A percentile compares a stretch with the other conserved stretches of the same genome.
These are phyloP conservation scores for Hetaerina titia DNA, from an alignment of 2,888 invertebrate species.

Conservation along the genomic window DNA sequence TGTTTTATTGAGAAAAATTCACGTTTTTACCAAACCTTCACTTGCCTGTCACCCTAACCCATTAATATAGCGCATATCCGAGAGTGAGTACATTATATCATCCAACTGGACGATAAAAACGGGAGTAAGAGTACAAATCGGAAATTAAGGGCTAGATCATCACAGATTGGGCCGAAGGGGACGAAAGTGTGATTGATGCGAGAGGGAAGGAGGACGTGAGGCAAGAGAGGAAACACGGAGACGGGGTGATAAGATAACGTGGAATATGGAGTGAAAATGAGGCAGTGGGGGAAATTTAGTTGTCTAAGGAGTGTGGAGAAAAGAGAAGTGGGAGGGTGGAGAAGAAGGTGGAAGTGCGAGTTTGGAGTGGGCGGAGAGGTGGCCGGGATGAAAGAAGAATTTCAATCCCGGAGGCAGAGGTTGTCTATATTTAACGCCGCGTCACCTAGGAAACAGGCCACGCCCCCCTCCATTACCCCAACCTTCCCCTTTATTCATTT, in stretches of 20 bases:
- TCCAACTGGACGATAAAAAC: too few species aligned
- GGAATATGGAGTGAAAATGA: too few species aligned
- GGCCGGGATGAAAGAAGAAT: not conserved
- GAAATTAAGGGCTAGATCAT: too few species aligned
- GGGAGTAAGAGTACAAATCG: too few species aligned
- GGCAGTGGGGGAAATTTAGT: too few species aligned
- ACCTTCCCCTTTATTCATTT: slow-evolving; percentile 69
- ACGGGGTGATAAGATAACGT: too few species aligned
- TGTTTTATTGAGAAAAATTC: too few species aligned
- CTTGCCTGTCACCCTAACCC: too few species aligned
- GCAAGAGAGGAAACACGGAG: not conserved
- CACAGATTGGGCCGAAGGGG: not conserved
- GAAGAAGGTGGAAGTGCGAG: not conserved
- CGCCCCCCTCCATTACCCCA: slow-evolving; percentile 67
- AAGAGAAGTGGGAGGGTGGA: not conserved
- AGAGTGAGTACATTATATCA: too few species aligned
- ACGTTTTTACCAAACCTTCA: too few species aligned
- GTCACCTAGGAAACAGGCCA: slow-evolving; percentile 69
- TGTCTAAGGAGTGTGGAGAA: not conserved
- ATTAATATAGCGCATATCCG: too few species aligned
- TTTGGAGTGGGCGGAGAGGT: not conserved
- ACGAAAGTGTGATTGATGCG: not conserved
- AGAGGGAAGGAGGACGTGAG: not conserved
- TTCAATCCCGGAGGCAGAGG: slow-evolving; percentile 70
- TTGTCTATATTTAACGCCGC: slow-evolving; percentile 70